These are phyloP conservation scores for Taeniopygia guttata DNA, from an alignment of 2,797 vertebrate genomes.

Conservation along the genomic window DNA sequence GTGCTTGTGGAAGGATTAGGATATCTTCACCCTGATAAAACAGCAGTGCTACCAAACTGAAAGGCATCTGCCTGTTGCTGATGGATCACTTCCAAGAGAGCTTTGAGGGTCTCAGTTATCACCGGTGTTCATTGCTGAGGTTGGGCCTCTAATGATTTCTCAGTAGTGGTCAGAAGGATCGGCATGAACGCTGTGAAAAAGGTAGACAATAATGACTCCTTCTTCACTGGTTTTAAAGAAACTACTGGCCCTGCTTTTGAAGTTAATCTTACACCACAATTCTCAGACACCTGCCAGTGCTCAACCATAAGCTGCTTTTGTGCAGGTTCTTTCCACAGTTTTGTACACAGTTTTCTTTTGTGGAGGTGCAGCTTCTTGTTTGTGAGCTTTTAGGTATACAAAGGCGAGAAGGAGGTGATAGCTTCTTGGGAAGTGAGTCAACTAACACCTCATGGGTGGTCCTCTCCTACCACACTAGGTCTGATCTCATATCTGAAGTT, in stretches of 20 bases:
- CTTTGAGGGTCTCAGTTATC: neutral
- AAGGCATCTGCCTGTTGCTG: neutral
- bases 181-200: neutral
- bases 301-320: neutral
- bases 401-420: neutral
- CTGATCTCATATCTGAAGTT: neutral
- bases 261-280: neutral
- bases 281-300: neutral
- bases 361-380: neutral
- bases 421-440: neutral
- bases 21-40: neutral
- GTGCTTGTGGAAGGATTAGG: neutral
- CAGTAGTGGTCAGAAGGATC: neutral
- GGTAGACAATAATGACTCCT: neutral
- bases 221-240: neutral
- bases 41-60: neutral
- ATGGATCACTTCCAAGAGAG: neutral
- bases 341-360: neutral
- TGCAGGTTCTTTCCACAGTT: neutral
- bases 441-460: neutral
- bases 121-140: neutral
- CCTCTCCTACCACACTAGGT: neutral
- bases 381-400: neutral
- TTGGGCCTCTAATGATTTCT: neutral
- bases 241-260: neutral